phyloP scores from a whole-genome alignment of 2,113 vertebrate genomes.

The Garra rufa region DNA sequence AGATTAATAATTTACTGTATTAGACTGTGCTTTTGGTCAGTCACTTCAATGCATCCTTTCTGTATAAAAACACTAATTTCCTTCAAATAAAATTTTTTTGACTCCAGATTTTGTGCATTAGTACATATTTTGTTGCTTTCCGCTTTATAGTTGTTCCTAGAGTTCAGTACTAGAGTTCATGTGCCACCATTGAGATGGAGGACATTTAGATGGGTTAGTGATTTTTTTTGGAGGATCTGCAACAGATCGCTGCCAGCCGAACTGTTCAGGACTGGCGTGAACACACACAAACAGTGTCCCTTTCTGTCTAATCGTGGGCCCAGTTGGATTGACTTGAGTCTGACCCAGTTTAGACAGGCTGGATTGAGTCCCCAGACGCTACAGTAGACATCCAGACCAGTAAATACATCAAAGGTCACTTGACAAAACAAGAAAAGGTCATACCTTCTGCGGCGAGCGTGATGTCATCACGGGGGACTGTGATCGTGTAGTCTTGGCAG shows the following conservation, averaged over 20 bases:
- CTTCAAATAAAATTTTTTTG: too few relatives aligned
- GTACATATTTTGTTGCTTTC: not conserved
- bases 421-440: constrained; percentile 36
- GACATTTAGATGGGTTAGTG: not conserved
- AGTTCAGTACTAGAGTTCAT: too few relatives aligned
- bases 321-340: constrained; percentile 3
- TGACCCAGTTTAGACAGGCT: constrained; percentile 8
- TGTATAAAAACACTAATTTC: not conserved
- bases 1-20: too few relatives aligned
- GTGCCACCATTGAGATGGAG: not conserved
- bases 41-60: not conserved
- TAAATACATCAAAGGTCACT: constrained; percentile 24
- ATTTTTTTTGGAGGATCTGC: not conserved
- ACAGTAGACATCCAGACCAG: constrained; percentile 7
- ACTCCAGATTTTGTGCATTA: not conserved
- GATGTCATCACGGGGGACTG: constrained; percentile 87
- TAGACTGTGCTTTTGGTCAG: too few relatives aligned
- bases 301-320: constrained; percentile 22
- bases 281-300: not conserved
- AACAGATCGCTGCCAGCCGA: not conserved
- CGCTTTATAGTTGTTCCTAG: not conserved
- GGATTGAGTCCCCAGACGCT: constrained; percentile 11
- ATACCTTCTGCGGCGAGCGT: constrained; percentile 95
- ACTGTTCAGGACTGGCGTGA: not conserved
- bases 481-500: constrained; percentile 86